Evolutionary conservation across 2,888 invertebrate genomes (phyloP), one percentile per base, ranked within the genome.

Genomic region (Ophion obscuratus): DNA sequence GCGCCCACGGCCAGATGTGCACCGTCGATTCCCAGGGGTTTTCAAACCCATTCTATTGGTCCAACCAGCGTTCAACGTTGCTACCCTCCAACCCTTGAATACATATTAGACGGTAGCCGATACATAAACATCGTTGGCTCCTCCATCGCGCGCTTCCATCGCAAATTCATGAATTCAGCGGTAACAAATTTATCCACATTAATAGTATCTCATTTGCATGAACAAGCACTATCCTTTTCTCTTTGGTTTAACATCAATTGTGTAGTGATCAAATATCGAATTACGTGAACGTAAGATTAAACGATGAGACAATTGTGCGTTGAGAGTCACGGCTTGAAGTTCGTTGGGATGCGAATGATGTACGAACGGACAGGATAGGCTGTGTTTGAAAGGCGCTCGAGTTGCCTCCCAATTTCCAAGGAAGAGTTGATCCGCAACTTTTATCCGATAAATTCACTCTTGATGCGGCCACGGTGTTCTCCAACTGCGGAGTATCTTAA

Each of bases 1-100:
- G 89, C 87, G 89, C 88, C 89, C 90, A 89, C 88, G 89, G 89
- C 91, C 92, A 92, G 92, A 92, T 91, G 92, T 91, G 92, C 90
- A 88, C 90, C 90, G 89, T 90, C 89, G 90, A 91, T 91, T 92
- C 91, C 90, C 91, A 89, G 90, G 77, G 92, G 89, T 85, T 86
- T 90, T 89, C 92, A 85, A 85, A 80, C 80, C 79, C 75, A 71
- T 61, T 74, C 80, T 80, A 71, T 64, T 66, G n/a, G 44, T 53
- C 64, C 40, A 53, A 57, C 71, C 64, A 47, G 44, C 31, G 61
- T 64, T 64, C 73, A 64, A 74, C 67, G 20, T 67, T 31, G 31
- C 44, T 40, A 73, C 74, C 44, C 80, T 71, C 71, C 68, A 9
- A 9, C 36, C 47, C 27, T 5, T 57, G 14, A 14, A 11, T 62